Percentiles rank a stretch among this genome's conserved stretches.
phyloP scores from a whole-genome alignment of 2,113 vertebrate genomes.

The Phrynosoma blainvillii region DNA sequence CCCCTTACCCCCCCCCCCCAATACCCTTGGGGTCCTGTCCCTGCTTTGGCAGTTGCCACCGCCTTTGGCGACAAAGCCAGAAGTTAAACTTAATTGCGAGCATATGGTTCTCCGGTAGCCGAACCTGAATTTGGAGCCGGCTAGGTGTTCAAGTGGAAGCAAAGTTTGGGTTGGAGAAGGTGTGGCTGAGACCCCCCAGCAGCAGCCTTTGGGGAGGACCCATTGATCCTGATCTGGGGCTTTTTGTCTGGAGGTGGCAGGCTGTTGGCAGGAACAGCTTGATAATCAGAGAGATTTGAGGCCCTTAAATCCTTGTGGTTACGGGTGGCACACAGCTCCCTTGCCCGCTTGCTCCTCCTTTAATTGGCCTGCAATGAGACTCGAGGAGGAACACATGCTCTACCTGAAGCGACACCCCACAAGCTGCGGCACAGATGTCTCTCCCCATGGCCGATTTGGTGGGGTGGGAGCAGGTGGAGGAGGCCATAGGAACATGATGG shows the following conservation, averaged over 20 bases:
- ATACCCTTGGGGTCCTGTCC: slow-evolving; percentile 68
- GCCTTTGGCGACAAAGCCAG: slow-evolving; percentile 75
- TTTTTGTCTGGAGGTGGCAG: slow-evolving; percentile 80
- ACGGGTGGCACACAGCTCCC: slow-evolving; percentile 68
- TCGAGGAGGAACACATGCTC: slow-evolving; percentile 81
- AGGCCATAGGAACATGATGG: slow-evolving; percentile 36
- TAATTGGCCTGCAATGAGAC: slow-evolving; percentile 81
- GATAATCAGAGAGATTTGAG: slow-evolving; percentile 82
- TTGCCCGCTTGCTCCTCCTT: slow-evolving; percentile 53
- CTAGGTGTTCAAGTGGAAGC: slow-evolving; percentile 75
- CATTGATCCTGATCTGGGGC: slow-evolving; percentile 82
- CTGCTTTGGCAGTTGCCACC: slow-evolving; percentile 68
- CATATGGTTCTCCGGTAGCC: slow-evolving; percentile 79
- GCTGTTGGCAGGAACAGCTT: slow-evolving; percentile 84
- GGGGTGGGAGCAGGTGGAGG: slow-evolving; percentile 35
- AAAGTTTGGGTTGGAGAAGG: slow-evolving; percentile 78
- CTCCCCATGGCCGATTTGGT: background rate
- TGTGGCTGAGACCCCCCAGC: slow-evolving; percentile 79
- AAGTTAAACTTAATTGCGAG: slow-evolving; percentile 81
- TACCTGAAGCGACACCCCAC: slow-evolving; percentile 77
- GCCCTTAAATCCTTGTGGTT: slow-evolving; percentile 82
- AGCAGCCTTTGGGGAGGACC: slow-evolving; percentile 78
- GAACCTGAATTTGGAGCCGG: slow-evolving; percentile 61
- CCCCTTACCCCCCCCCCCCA: slow-evolving; percentile 29
- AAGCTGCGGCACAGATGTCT: slow-evolving; percentile 81